Conservation (phyloP, 2,113 vertebrate species). For the Protobothrops flavoviridis region DNA sequence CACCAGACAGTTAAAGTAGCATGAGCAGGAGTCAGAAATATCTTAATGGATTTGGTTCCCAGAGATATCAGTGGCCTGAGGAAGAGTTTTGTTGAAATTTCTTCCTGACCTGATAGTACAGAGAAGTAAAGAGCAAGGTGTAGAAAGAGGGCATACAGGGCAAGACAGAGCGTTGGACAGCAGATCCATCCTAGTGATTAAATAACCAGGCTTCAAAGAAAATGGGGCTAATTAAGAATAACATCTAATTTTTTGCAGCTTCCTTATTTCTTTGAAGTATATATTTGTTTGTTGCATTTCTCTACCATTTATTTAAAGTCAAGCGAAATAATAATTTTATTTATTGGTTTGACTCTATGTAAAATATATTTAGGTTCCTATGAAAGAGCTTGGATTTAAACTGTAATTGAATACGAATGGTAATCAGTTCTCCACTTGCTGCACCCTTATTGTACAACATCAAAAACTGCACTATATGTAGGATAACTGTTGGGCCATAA, state of each 20-base stretch:
- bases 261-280: background rate
- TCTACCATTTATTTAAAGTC: background rate
- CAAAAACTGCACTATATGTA: background rate
- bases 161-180: background rate
- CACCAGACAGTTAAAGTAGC: conserved; percentile 79
- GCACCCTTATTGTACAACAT: conserved; percentile 2
- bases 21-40: conserved; percentile 73
- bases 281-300: background rate
- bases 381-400: background rate
- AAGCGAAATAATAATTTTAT: background rate
- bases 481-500: background rate
- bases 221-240: background rate
- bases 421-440: background rate
- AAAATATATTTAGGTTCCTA: background rate
- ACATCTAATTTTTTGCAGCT: background rate
- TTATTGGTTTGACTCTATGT: background rate
- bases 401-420: background rate
- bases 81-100: conserved; percentile 74
- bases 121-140: conserved; percentile 60
- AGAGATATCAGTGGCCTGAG: conserved; percentile 75
- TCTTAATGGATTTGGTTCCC: conserved; percentile 80
- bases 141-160: conserved; percentile 26
- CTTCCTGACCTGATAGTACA: conserved; percentile 75
- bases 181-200: background rate
- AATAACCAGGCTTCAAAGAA: background rate